Evolutionary conservation across 2,888 invertebrate species (phyloP), one percentile per base, ranked within the genome.

Genomic region (Mythimna lalbum): DNA sequence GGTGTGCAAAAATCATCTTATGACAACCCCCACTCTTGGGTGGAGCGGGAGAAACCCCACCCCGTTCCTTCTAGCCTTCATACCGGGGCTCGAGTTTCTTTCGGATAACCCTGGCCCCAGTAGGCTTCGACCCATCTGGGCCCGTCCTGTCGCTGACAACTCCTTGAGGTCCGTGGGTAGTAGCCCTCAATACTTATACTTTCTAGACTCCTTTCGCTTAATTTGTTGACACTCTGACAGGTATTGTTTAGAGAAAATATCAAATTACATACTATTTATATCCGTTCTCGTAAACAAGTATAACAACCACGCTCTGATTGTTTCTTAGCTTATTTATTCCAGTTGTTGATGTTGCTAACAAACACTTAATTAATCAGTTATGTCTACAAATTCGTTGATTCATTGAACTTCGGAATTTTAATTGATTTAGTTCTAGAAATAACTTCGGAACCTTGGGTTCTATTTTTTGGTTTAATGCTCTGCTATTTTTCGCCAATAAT

Each of bases 261-360:
- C 9, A 4, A 19, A 62, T 56, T 23, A 31, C n/a, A n/a, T n/a
- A n/a, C 31, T 6, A 23, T 49, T 49, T 49, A 52, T 10, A 56
- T 0, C 31, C 21, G 12, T 21, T 59, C 43, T 43, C 4, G 23
- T 50, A 33, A 73, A 73, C 19, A 43, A 27, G 31, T 17, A 7
- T 31, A 31, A 65, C 21, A 36, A 7, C 1, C 7, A 1, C 12
- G 47, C 47, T 23, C 36, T 31, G n/a, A 39, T 73, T 56, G 23
- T 73, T 59, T 66, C 23, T 17, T 53, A 27, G 17, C 43, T 75
- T 59, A 27, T 75, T 59, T 65, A 59, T 47, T 50, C 23, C 19
- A 59, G 33, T 59, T 75, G 36, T 66, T 53, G 36, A 76, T 74
- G 21, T 33, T 12, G 12, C 6, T 23, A 75, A 75, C 12, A 52